phyloP scores from a whole-genome alignment of 2,797 vertebrate species.

The Typhlichthys subterraneus region DNA sequence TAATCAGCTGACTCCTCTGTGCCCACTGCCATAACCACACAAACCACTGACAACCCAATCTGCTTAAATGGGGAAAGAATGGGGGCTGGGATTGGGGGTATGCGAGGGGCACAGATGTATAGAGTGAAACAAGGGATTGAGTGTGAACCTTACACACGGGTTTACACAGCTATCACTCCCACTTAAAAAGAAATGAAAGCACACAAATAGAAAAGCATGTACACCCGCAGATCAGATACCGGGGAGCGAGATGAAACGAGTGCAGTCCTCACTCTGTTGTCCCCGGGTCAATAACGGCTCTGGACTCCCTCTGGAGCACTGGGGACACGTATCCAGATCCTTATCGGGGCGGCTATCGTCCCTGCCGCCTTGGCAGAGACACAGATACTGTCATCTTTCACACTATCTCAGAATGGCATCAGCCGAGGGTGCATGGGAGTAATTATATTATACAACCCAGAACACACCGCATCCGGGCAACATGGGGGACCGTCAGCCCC shows the following conservation, averaged over 20 bases:
- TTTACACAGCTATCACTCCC: conserved; percentile 10
- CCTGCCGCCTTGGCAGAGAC: conserved; percentile 58
- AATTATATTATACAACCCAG: conserved; percentile 78
- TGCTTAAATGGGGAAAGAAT: conserved; percentile 50
- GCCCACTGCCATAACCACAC: conserved; percentile 24
- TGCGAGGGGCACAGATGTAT: background rate
- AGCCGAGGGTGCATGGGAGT: conserved; percentile 73
- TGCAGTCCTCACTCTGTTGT: conserved; percentile 54
- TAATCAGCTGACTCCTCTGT: conserved; percentile 65
- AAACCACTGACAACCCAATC: conserved; percentile 60
- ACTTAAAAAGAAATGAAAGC: conserved; percentile 34
- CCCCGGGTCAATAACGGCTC: conserved; percentile 77
- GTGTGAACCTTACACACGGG: background rate
- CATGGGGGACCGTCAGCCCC: conserved; percentile 53
- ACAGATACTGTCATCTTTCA: conserved; percentile 71
- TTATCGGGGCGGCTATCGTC: conserved; percentile 80
- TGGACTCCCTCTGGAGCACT: conserved; percentile 67
- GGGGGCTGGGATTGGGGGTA: background rate
- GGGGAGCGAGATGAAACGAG: conserved; percentile 39
- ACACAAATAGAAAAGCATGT: conserved; percentile 25
- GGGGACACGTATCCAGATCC: conserved; percentile 79
- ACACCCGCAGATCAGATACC: conserved; percentile 43
- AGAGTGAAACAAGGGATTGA: conserved; percentile 31
- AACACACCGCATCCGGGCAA: conserved; percentile 75
- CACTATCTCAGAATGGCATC: conserved; percentile 74